Evolutionary conservation across 1,140 invertebrate species (phyloP), one percentile per base, ranked within the genome.

Genomic region (Hypsibius dujardini): DNA sequence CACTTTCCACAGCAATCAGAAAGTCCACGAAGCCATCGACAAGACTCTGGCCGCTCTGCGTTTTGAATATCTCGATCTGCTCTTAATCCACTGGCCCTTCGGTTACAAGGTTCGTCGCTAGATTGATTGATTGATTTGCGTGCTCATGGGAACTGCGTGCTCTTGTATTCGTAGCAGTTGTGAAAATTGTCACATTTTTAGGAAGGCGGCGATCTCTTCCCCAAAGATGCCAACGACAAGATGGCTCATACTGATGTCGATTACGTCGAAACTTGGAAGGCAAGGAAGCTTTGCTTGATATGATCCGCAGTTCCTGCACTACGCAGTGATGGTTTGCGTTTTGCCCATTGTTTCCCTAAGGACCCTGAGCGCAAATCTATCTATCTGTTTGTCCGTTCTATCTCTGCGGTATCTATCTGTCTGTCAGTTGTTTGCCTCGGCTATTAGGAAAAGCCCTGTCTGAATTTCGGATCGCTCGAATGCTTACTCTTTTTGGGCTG

Each of bases 201-300:
- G 79, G 81, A 82, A 76, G 82, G 81, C 40, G 79, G 76, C 59
- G 81, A 78, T 3, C 73, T 84, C 15, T 85, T 87, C 74, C 88
- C 88, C 0, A 76, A 74, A 28, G 84, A 86, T 74, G 83, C 81
- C 56, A 79, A 84, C 73, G 86, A 84, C 1, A 85, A 85, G 75
- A 79, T 83, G 50, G 73, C 83, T 1, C 85, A 80, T 72, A 86
- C 78, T 28, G 81, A 85, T 60, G 83, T 85, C 1, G 90, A 95
- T 78, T 93, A 88, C 76, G 74, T 92, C n/a, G 91, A 94, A 75
- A 92, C 92, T 0, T 97, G 92, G 91, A 86, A 80, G 74, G 82
- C 81, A 75, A 46, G 77, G 42, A 40, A 67, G 14, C 46, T 59
- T 1, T 15, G 70, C 45, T 15, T 46, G 47, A 71, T 47, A 46